Evolutionary conservation across 64 coral and sea anemone species (phyloP).

Genomic region (Pocillopora damicornis): DNA sequence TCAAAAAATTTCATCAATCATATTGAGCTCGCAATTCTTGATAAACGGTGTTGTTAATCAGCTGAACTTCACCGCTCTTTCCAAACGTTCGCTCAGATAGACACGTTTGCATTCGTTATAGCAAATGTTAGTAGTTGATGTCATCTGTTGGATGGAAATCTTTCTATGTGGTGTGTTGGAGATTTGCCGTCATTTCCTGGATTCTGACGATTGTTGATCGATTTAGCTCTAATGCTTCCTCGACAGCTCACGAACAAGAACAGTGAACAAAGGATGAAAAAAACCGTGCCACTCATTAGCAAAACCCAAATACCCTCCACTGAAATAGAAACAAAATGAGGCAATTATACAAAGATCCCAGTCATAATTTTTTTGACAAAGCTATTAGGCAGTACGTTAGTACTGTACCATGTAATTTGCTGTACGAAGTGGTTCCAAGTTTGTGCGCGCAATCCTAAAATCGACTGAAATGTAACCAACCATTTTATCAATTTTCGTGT

Average conservation of each 20-base stretch:
- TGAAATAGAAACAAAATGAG: constrained; percentile 47
- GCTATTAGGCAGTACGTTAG: not conserved
- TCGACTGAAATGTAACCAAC: too few species aligned
- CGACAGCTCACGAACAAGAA: constrained; percentile 73
- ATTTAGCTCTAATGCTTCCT: constrained; percentile 1
- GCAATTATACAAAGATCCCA: not conserved
- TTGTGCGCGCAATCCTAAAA: not conserved
- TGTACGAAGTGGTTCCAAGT: not conserved
- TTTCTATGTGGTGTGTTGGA: not conserved
- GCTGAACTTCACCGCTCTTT: too few species aligned
- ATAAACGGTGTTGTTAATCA: not conserved
- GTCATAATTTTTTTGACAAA: too few species aligned
- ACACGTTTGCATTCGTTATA: not conserved
- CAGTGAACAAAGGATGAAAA: constrained; percentile 46
- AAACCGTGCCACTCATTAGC: constrained; percentile 31
- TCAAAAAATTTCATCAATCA: not conserved
- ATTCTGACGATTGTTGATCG: not conserved
- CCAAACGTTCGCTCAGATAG: not conserved
- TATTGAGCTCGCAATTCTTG: not conserved
- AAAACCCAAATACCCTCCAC: constrained; percentile 83
- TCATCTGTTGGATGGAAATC: not conserved
- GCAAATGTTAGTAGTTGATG: not conserved
- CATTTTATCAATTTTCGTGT: too few species aligned
- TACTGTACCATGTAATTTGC: not conserved
- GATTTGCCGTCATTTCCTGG: not conserved